Evolutionary conservation across 2,888 invertebrate species (phyloP), one percentile per base, ranked within the genome.

Genomic region (Eupeodes luniger): DNA sequence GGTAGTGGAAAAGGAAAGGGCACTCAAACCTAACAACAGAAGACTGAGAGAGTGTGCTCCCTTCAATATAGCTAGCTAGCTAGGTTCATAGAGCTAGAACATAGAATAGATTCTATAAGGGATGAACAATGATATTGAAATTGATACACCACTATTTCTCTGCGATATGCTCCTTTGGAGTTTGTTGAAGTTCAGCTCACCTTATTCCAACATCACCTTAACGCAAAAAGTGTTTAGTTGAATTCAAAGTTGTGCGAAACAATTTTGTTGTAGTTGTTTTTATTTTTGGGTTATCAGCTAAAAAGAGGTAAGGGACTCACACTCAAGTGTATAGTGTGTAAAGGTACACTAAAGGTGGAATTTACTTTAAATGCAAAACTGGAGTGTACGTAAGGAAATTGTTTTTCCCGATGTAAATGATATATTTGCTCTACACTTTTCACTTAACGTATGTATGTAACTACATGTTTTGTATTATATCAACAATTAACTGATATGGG

Each of bases 71-170:
- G 27, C 27, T 27, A 27, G 2, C 2, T 27, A 27, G 27, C 1
- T 27, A 27, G 27, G 27, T 27, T 27, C 2, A 27, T 27, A 27
- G 27, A 27, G 3, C 27, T 27, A 27, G 3, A 27, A 27, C 27
- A 19, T 49, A 12, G 27, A 5, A 49, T 49, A 49, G 16, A 44
- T n/a, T 16, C 4, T 44, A 10, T 1, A 40, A 10, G 36, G 4
- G 19, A 34, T 2, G 53, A 44, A 72, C 27, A 72, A 47, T 59
- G 59, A 59, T 72, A 72, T 57, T 59, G 72, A 72, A 72, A 72
- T 57, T 72, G 72, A 72, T 72, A 72, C 59, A 72, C 27, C 27
- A 59, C 40, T 40, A 40, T 40, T 40, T 5, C 40, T 40, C 34
- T 59, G n/a, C 59, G 72, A 59, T 47, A 47, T 59, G 57, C 34